Evolutionary conservation across 2,797 vertebrate genomes (phyloP).

Genomic region (Paratrypauchen microcephalus): DNA sequence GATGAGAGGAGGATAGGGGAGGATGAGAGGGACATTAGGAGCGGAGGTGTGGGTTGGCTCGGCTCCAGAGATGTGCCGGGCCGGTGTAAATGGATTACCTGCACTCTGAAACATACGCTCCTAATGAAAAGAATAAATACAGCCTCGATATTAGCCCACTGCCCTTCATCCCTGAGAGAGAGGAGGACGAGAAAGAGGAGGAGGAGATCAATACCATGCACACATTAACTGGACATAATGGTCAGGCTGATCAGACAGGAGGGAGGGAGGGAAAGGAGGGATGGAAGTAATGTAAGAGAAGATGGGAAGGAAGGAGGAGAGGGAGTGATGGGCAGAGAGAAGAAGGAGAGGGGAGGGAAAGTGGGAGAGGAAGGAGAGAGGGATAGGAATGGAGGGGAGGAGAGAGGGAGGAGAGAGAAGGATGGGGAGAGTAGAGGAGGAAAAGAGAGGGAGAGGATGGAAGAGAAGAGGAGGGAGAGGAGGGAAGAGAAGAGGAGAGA

Average conservation of each 20-base stretch:
- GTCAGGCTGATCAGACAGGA: slow-evolving; percentile 47
- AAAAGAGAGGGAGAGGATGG: too few species aligned
- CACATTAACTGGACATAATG: slow-evolving; percentile 65
- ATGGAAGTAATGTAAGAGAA: background rate
- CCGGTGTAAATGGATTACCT: slow-evolving; percentile 61
- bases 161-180: slow-evolving; percentile 45
- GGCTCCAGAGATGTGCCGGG: slow-evolving; percentile 58
- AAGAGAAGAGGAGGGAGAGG: too few species aligned
- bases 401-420: too few species aligned
- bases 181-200: slow-evolving; percentile 33
- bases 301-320: too few species aligned
- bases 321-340: too few species aligned
- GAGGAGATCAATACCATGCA: slow-evolving; percentile 48
- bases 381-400: too few species aligned
- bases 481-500: too few species aligned
- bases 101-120: slow-evolving; percentile 66
- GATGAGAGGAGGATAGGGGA: too few species aligned
- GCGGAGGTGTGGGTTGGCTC: slow-evolving; percentile 53
- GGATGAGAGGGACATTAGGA: too few species aligned
- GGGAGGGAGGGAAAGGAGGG: background rate
- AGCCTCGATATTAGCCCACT: slow-evolving; percentile 49
- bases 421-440: too few species aligned
- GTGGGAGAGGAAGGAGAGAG: too few species aligned
- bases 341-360: too few species aligned
- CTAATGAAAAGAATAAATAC: slow-evolving; percentile 73